Evolutionary conservation across 2,888 invertebrate genomes (phyloP).

Genomic region (Noctua janthina): DNA sequence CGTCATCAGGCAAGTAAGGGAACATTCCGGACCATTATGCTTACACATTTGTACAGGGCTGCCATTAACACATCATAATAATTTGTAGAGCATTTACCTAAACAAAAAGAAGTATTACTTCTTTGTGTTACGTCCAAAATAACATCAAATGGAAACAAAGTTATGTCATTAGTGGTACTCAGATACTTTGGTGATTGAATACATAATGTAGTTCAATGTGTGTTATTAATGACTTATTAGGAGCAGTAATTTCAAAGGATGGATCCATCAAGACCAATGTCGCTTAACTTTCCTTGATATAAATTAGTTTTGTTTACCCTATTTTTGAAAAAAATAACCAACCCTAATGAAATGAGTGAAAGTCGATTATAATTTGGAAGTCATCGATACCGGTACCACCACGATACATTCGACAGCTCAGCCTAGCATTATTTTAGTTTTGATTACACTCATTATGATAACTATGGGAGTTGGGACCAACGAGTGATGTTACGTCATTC

Average conservation of each 20-base stretch:
- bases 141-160: background rate
- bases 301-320: too few relatives aligned
- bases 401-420: slow-evolving; percentile 55
- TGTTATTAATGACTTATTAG: background rate
- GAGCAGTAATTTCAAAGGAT: background rate
- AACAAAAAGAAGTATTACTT: background rate
- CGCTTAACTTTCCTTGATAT: background rate
- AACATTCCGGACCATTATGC: slow-evolving; percentile 64
- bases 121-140: background rate
- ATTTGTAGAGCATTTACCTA: slow-evolving; percentile 9
- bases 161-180: background rate
- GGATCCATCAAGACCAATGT: background rate
- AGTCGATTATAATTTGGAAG: slow-evolving; percentile 49
- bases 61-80: slow-evolving; percentile 34
- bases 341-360: slow-evolving; percentile 37
- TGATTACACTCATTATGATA: slow-evolving; percentile 77
- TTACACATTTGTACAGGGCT: slow-evolving; percentile 57
- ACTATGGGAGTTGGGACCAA: slow-evolving; percentile 65
- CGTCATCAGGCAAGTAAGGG: slow-evolving; percentile 47
- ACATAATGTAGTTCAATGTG: background rate
- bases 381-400: slow-evolving; percentile 58
- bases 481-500: slow-evolving; percentile 62
- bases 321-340: background rate
- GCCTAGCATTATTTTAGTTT: slow-evolving; percentile 67
- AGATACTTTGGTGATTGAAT: background rate